These are phyloP conservation scores for Epinephelus awoara DNA, from an alignment of 2,797 vertebrate genomes.

Conservation along the genomic window DNA sequence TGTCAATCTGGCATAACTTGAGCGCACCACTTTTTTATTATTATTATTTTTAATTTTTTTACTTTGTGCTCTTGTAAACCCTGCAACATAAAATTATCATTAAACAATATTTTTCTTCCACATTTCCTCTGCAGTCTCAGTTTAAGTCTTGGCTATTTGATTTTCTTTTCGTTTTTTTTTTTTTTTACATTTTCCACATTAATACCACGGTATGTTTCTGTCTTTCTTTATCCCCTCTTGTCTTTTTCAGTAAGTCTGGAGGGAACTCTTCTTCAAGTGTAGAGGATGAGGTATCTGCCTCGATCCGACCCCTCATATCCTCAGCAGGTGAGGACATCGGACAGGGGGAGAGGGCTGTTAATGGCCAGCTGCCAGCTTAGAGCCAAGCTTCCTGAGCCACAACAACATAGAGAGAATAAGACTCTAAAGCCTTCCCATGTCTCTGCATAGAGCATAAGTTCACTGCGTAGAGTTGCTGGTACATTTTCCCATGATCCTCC, in stretches of 20 bases:
- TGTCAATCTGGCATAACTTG: neutral
- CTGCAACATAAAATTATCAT: neutral
- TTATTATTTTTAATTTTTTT: neutral
- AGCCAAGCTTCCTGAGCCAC: conserved; percentile 47
- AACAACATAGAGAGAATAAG: conserved; percentile 63
- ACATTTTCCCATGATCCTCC: conserved; percentile 84
- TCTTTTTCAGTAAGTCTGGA: conserved; percentile 94
- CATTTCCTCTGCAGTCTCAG: neutral
- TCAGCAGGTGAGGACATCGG: conserved; percentile 88
- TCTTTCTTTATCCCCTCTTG: conserved; percentile 77
- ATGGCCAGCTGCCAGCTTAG: conserved; percentile 57
- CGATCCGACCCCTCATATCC: conserved; percentile 93
- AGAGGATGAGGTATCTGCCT: conserved; percentile 96
- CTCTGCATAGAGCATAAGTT: conserved; percentile 81
- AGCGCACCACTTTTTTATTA: neutral
- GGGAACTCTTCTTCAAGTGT: conserved; percentile 96
- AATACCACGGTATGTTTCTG: conserved; percentile 73
- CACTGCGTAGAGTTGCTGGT: conserved; percentile 79
- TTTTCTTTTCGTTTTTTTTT: neutral
- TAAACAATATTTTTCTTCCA: neutral
- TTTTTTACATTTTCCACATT: conserved; percentile 70
- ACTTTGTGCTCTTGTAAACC: neutral
- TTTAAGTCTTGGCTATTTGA: neutral
- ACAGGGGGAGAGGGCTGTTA: conserved; percentile 69
- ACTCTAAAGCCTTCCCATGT: conserved; percentile 72